These are phyloP conservation scores for Tenualosa thibaudeaui DNA, from an alignment of 2,797 vertebrate species.

Conservation along the genomic window DNA sequence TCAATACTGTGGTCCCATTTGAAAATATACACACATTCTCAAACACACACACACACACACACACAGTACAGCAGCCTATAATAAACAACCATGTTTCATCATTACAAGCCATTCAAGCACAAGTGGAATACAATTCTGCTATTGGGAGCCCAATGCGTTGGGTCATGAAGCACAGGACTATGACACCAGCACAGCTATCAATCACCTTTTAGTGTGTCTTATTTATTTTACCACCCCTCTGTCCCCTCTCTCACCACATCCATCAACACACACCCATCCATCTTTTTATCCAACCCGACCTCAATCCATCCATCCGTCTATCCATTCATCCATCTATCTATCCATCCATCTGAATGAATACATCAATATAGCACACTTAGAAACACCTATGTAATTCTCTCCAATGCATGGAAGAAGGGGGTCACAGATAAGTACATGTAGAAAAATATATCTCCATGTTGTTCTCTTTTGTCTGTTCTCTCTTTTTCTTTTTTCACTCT, in stretches of 20 bases:
- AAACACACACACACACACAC: constrained; percentile 6
- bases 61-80: neutral
- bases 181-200: constrained; percentile 40
- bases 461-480: neutral
- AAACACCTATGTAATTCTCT: neutral
- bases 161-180: constrained; percentile 25
- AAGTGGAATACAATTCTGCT: constrained; percentile 33
- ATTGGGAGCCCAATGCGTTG: constrained; percentile 28
- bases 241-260: constrained; percentile 34
- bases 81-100: constrained; percentile 36
- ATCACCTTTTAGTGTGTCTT: constrained; percentile 43
- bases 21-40: neutral
- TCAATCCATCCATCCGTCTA: constrained; percentile 22
- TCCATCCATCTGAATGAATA: neutral
- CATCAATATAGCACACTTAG: neutral
- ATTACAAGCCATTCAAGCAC: constrained; percentile 29
- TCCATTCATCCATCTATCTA: constrained; percentile 13
- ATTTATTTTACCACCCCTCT: constrained; percentile 37
- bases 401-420: neutral
- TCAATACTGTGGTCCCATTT: neutral
- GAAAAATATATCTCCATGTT: neutral
- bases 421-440: neutral
- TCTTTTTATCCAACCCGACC: constrained; percentile 36
- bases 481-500: neutral
- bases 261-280: constrained; percentile 42